Evolutionary conservation across 1,140 invertebrate genomes (phyloP).

Genomic region (Mizuhopecten yessoensis): DNA sequence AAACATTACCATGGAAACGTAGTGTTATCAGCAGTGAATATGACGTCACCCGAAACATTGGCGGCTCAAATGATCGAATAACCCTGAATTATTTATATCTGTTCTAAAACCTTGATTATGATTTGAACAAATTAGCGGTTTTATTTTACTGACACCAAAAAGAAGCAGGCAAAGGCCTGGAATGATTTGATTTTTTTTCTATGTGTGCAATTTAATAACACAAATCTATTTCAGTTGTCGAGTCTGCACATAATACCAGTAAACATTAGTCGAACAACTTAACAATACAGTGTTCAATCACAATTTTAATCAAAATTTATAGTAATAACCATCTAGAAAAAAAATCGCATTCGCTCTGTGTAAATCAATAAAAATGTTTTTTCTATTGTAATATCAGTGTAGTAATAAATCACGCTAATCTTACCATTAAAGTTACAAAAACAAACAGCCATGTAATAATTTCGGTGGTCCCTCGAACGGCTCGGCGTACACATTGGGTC

Average conservation of each 20-base stretch:
- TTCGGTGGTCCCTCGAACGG: conserved; percentile 28
- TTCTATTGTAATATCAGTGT: not conserved
- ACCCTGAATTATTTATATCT: not conserved
- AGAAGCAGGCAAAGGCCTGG: too few relatives aligned
- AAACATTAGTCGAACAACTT: not conserved
- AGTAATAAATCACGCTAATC: not conserved
- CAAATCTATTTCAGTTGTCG: too few relatives aligned
- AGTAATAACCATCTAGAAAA: conserved; percentile 35
- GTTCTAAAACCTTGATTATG: not conserved
- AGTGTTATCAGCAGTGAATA: not conserved
- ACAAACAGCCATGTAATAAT: not conserved
- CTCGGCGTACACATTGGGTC: not conserved
- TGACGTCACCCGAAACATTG: conserved; percentile 1
- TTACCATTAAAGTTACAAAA: not conserved
- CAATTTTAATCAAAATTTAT: not conserved
- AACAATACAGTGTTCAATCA: not conserved
- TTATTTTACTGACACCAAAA: too few relatives aligned
- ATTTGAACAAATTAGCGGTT: not conserved
- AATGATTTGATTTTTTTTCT: too few relatives aligned
- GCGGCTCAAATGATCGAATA: not conserved
- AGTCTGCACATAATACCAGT: too few relatives aligned
- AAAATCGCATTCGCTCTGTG: not conserved
- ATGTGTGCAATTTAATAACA: too few relatives aligned
- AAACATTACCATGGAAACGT: not conserved
- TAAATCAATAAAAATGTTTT: conserved; percentile 7